phyloP scores from a whole-genome alignment of 2,113 vertebrate species.

The Prunella himalayana region DNA sequence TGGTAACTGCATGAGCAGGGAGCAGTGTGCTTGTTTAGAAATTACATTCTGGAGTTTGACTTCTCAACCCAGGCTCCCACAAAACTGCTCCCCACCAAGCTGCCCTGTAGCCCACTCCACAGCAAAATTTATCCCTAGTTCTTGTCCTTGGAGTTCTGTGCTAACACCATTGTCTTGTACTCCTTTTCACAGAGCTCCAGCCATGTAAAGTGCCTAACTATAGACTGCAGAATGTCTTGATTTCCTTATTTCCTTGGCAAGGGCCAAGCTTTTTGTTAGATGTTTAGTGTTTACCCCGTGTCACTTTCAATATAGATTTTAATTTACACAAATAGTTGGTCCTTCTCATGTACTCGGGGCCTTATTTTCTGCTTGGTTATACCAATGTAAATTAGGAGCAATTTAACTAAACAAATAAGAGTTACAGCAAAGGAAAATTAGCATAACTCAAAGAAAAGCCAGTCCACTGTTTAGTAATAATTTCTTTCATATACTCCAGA shows the following conservation, averaged over 20 bases:
- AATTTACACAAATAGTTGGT: background rate
- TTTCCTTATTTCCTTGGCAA: constrained; percentile 13
- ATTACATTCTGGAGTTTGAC: background rate
- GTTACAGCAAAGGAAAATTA: background rate
- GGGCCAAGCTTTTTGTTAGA: background rate
- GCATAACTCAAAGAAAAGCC: background rate
- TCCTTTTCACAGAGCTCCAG: background rate
- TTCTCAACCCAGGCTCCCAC: background rate
- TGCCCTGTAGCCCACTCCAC: background rate
- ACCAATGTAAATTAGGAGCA: background rate
- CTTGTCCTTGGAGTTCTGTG: background rate
- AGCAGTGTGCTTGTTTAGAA: background rate
- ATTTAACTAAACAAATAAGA: background rate
- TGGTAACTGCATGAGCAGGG: background rate
- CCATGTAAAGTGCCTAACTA: background rate
- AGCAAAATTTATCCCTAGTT: background rate
- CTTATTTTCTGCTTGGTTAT: constrained; percentile 30
- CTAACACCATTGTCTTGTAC: background rate
- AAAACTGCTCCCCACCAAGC: background rate
- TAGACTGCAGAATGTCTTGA: background rate
- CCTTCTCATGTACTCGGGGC: background rate
- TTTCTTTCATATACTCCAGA: background rate
- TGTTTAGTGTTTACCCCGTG: background rate
- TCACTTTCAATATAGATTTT: constrained; percentile 4
- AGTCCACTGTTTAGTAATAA: background rate